phyloP scores from a whole-genome alignment of 2,113 vertebrate genomes.

The Channa argus region DNA sequence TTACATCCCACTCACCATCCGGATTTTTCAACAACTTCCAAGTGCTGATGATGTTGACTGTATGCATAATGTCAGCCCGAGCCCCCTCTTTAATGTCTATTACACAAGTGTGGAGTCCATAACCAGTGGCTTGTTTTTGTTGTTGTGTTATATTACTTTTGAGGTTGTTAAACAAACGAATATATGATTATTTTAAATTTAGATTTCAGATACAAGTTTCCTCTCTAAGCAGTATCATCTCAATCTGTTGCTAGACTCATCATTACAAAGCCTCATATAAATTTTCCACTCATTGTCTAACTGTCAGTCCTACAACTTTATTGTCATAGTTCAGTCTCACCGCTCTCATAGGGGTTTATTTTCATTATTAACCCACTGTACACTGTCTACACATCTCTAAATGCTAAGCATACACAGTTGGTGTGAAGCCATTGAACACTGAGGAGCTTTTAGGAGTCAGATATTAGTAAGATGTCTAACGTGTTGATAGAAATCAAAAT shows the following conservation, averaged over 20 bases:
- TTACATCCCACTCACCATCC: conserved; percentile 48
- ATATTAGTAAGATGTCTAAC: no score
- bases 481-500: no score
- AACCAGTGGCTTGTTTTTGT: no score
- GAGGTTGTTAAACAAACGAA: background rate
- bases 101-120: conserved; percentile 5
- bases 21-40: conserved; percentile 46
- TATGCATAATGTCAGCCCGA: conserved; percentile 14
- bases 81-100: conserved; percentile 43
- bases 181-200: background rate
- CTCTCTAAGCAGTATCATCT: background rate
- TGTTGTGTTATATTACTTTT: no score
- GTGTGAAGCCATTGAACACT: no score
- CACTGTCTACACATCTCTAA: no score
- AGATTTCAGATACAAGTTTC: background rate
- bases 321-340: background rate
- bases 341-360: background rate
- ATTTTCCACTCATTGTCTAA: background rate
- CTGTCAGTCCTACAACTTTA: no score
- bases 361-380: no score
- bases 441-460: no score
- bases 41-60: conserved; percentile 43
- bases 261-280: no score
- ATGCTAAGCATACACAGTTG: no score
- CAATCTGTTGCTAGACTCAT: background rate